Conservation (phyloP, 2,797 vertebrate genomes). For the Rhynchonycteris naso region DNA sequence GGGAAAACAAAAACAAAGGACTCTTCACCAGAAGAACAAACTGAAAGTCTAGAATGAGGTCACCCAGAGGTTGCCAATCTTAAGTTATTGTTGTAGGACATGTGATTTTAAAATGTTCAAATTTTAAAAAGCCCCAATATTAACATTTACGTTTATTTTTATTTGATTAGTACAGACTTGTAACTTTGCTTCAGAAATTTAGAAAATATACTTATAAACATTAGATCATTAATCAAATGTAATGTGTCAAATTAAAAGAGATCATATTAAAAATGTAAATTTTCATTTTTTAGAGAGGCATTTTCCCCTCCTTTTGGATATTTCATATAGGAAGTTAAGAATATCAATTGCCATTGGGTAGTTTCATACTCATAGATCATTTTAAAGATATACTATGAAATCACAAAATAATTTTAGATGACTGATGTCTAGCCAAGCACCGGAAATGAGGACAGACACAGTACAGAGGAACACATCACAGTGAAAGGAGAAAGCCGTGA, state of each 20-base stretch:
- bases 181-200: conserved; percentile 62
- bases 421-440: conserved; percentile 45
- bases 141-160: conserved; percentile 2
- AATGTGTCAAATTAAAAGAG: conserved; percentile 43
- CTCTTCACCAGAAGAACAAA: conserved; percentile 90
- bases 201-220: not conserved
- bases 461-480: conserved; percentile 46
- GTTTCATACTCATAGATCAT: conserved; percentile 3
- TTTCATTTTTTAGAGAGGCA: conserved; percentile 36
- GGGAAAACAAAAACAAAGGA: conserved; percentile 84
- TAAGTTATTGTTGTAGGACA: conserved; percentile 71
- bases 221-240: not conserved
- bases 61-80: conserved; percentile 59
- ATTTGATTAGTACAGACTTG: conserved; percentile 83
- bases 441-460: conserved; percentile 6
- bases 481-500: not conserved
- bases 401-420: conserved; percentile 47
- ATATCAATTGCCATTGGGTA: not conserved
- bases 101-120: conserved; percentile 39
- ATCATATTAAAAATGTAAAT: conserved; percentile 5
- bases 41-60: conserved; percentile 85
- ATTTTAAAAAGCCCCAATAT: conserved; percentile 26
- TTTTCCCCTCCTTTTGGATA: conserved; percentile 16
- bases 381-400: conserved; percentile 48
- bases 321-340: conserved; percentile 45